Evolutionary conservation across 2,113 vertebrate genomes (phyloP), one percentile per base, ranked within the genome.

Genomic region (Dasyornis broadbenti): DNA sequence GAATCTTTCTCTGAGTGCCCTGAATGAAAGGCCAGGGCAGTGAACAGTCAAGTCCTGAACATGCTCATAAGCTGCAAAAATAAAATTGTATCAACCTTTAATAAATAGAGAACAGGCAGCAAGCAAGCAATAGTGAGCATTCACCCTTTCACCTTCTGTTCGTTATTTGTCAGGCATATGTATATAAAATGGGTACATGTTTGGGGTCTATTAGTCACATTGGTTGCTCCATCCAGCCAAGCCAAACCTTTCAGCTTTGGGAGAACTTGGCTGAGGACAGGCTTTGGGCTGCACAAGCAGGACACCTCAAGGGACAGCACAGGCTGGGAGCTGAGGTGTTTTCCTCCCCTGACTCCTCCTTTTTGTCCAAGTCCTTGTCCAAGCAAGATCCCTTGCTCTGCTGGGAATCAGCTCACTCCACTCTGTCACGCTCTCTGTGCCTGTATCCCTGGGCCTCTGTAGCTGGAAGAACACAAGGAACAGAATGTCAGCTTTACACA

Each of bases 81-180:
- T 7, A 47, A 49, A 92, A 31, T 71, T 56, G 26, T 22, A 11
- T 63, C 5, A 7, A 63, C 23, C 23, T 56, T 88, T 82, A 90
- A 97, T 96, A 95, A 97, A 97, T 91, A 97, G 86, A 94, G 59
- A 78, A 22, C 14, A 42, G 91, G 86, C 82, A 75, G 75, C 45
- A 87, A 95, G 91, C 85, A 75, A 92, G 83, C 71, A 39, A 7
- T 0, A 24, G 87, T 15, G 71, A 42, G 37, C 37, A 30, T 45
- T 52, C 83, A 56, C 15, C 87, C 20, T 70, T 89, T 30, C 12
- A 78, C 92, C 65, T 89, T 22, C 14, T 30, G n/a, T 5, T 85
- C 57, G 75, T 30, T 83, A 69, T 37, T 81, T 73, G n/a, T 18
- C 88, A 76, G 90, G 79, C 1, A 4, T 72, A 11, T 37, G 47